Evolutionary conservation across 1,140 invertebrate genomes (phyloP).

Genomic region (Drosophila simulans): DNA sequence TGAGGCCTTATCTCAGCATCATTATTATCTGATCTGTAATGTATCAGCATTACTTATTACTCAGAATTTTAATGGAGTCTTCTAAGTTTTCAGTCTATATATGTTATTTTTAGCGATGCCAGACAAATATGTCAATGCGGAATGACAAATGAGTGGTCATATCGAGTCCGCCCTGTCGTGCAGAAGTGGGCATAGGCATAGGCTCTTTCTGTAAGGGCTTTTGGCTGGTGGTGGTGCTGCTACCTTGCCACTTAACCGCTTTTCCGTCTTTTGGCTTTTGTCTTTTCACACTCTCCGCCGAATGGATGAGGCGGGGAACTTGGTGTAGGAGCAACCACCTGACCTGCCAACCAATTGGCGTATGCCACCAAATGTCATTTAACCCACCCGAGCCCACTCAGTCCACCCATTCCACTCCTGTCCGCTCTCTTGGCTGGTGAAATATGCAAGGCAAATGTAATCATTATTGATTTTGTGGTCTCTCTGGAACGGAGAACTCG

Average conservation of each 20-base stretch:
- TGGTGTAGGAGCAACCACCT: constrained; percentile 56
- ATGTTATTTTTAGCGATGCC: neutral
- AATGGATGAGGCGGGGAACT: neutral
- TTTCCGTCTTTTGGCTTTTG: constrained; percentile 75
- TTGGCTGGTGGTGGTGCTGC: constrained; percentile 53
- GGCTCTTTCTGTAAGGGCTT: constrained; percentile 52
- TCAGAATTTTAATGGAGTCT: neutral
- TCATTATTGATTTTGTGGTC: constrained; percentile 82
- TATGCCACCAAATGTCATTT: constrained; percentile 73
- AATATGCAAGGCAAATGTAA: constrained; percentile 82
- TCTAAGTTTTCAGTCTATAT: neutral
- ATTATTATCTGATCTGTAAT: neutral
- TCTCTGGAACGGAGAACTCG: constrained; percentile 38
- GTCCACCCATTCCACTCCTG: constrained; percentile 16
- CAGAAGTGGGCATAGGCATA: constrained; percentile 59
- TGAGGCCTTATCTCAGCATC: no score
- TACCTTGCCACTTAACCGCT: constrained; percentile 74
- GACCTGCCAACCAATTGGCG: constrained; percentile 67
- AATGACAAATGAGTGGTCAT: neutral
- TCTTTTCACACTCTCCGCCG: constrained; percentile 65
- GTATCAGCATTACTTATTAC: no score
- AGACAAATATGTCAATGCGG: neutral
- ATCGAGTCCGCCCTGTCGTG: constrained; percentile 5
- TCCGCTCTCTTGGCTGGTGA: constrained; percentile 54
- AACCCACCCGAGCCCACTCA: constrained; percentile 34